These are phyloP conservation scores for Vulpes vulpes DNA, from an alignment of 2,113 vertebrate species.

Conservation along the genomic window DNA sequence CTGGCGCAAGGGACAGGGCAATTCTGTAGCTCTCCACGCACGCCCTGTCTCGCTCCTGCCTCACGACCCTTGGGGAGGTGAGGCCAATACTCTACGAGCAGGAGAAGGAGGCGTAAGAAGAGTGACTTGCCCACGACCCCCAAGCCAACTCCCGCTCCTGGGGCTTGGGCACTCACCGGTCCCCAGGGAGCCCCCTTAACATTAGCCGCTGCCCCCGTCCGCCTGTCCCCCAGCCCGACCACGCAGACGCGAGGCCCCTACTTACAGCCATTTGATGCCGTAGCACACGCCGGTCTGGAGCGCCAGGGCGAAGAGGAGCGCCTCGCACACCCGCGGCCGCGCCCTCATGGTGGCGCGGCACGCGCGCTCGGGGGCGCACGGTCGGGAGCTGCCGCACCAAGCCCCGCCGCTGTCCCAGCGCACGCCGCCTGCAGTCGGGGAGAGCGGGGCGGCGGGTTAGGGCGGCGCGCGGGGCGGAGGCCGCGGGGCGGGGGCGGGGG, in stretches of 20 bases:
- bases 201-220: background rate
- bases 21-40: background rate
- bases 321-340: conserved; percentile 86
- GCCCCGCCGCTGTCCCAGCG: background rate
- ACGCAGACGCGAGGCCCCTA: conserved; percentile 73
- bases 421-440: conserved; percentile 66
- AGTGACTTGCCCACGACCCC: background rate
- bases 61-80: background rate
- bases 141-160: background rate
- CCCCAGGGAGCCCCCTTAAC: background rate
- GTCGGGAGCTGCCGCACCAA: background rate
- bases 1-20: background rate
- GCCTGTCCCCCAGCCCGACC: background rate
- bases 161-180: background rate
- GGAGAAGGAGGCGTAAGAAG: background rate
- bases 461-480: conserved; percentile 23
- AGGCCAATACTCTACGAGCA: background rate
- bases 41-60: background rate
- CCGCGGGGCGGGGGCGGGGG: background rate
- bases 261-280: conserved; percentile 99
- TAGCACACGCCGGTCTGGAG: conserved; percentile 93
- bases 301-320: conserved; percentile 91
- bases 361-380: conserved; percentile 20
- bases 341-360: conserved; percentile 83
- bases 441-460: conserved; percentile 65